Conservation (phyloP, 2,797 vertebrate genomes). For the Hypotaenidia philippensis region DNA sequence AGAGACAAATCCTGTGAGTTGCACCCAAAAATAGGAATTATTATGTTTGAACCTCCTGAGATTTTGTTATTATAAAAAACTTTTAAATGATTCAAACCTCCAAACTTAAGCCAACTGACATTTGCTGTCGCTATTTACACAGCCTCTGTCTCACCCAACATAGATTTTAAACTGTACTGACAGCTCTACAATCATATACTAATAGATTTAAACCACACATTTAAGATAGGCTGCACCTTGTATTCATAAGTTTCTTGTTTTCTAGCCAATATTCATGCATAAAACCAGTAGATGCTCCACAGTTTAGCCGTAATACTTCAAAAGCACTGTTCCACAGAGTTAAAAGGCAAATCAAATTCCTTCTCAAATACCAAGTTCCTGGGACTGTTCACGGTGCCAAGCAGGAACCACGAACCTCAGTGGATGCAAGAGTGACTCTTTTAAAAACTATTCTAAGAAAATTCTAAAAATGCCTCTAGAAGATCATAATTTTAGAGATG, state of each 20-base stretch:
- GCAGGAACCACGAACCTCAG: background rate
- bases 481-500: background rate
- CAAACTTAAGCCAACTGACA: background rate
- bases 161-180: background rate
- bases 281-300: background rate
- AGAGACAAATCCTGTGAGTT: background rate
- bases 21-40: background rate
- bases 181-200: background rate
- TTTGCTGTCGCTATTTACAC: background rate
- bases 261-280: background rate
- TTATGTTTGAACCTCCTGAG: background rate
- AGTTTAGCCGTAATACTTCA: background rate
- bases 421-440: background rate
- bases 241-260: background rate
- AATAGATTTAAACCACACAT: background rate
- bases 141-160: background rate
- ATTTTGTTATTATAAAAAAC: background rate
- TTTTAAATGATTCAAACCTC: background rate
- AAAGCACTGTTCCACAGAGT: background rate
- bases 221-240: background rate
- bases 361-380: background rate
- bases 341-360: background rate
- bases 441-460: background rate
- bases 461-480: background rate
- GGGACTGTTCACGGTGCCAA: background rate